These are phyloP conservation scores for Petrolisthes manimaculis DNA, from an alignment of 2,888 invertebrate species.

Conservation along the genomic window DNA sequence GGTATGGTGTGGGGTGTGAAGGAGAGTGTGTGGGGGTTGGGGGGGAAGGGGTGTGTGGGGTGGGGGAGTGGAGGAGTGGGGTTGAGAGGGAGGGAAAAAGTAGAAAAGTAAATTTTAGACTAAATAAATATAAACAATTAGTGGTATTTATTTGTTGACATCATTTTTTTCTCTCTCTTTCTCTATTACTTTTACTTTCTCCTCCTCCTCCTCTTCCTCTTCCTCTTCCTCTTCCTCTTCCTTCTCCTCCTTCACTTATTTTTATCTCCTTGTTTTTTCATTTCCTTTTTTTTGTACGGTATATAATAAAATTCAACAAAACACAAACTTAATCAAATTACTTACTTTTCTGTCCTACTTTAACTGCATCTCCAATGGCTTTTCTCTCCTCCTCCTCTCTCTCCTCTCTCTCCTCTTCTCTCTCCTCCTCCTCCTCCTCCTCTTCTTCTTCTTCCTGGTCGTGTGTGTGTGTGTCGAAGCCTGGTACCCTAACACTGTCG, in stretches of 20 bases:
- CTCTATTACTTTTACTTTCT: not conserved
- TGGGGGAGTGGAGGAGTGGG: not conserved
- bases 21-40: too few relatives aligned
- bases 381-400: not conserved
- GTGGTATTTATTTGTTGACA: not conserved
- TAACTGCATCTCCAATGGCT: not conserved
- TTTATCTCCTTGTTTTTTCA: not conserved
- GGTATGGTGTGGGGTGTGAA: too few relatives aligned
- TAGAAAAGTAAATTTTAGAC: not conserved
- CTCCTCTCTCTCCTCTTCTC: not conserved
- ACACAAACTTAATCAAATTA: not conserved
- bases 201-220: not conserved
- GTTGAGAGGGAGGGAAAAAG: not conserved
- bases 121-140: not conserved
- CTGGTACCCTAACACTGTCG: constrained; percentile 53
- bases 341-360: not conserved
- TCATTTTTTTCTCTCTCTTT: not conserved
- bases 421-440: constrained; percentile 58
- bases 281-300: not conserved
- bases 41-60: not conserved
- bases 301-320: too few relatives aligned
- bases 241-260: not conserved
- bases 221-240: not conserved
- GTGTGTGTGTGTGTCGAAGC: constrained; percentile 49
- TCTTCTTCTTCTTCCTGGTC: constrained; percentile 40